Evolutionary conservation across 2,113 vertebrate species (phyloP).

Genomic region (Phrynocephalus versicolor): DNA sequence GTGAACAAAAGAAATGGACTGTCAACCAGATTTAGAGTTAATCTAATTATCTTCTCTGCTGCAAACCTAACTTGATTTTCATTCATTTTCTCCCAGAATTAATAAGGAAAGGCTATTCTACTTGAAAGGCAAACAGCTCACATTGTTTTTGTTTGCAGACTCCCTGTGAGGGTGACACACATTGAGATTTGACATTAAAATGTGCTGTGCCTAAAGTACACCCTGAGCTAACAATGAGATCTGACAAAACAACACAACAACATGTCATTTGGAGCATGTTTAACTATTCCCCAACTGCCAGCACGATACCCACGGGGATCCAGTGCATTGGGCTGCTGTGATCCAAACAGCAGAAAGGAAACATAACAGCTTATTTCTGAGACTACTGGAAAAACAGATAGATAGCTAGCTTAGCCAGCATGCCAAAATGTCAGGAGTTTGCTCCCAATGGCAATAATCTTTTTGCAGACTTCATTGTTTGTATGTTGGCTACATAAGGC

Average conservation of each 20-base stretch:
- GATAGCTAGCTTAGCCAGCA: neutral
- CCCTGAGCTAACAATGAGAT: slow-evolving; percentile 25
- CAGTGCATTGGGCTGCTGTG: neutral
- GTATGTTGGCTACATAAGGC: neutral
- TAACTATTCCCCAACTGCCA: slow-evolving; percentile 34
- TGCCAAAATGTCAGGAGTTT: neutral
- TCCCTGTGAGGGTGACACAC: slow-evolving; percentile 11
- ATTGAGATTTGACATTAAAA: slow-evolving; percentile 23
- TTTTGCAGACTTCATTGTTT: neutral
- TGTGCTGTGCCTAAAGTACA: slow-evolving; percentile 12
- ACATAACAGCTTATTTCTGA: neutral
- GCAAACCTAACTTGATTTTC: slow-evolving; percentile 9
- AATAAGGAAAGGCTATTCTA: neutral
- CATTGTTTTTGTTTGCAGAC: slow-evolving; percentile 32
- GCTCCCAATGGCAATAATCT: neutral
- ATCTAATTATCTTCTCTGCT: neutral
- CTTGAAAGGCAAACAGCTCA: slow-evolving; percentile 4
- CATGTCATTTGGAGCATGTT: slow-evolving; percentile 13
- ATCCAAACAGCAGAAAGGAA: slow-evolving; percentile 16
- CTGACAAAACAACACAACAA: slow-evolving; percentile 28
- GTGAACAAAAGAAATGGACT: neutral
- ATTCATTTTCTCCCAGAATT: slow-evolving; percentile 16
- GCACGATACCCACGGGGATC: slow-evolving; percentile 11
- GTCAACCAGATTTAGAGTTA: neutral
- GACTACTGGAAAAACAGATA: neutral